Base-by-base conservation (phyloP, 2,888 invertebrate species). In the Cosmorhoe ocellata region DNA sequence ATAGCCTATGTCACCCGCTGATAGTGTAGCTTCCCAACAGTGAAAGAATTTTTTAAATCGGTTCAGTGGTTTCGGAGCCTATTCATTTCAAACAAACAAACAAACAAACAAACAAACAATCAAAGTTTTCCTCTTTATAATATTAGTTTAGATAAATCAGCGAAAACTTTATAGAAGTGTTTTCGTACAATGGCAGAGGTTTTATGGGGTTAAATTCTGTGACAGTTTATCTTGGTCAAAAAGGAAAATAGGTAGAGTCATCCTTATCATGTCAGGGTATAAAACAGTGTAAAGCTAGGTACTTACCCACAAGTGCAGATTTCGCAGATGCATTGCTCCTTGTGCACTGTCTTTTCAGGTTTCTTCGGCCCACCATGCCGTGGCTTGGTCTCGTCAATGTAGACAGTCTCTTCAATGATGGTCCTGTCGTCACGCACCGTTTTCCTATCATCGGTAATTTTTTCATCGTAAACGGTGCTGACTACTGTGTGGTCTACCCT, bases 281-380 rank as follows among this genome's bases (percentile, higher is more conserved):
- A 11, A 39, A n/a, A 18, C 13, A 47, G n/a, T 34, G 10, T 28
- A 39, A 39, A 24, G 22, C 27, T 32, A 45, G 3, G 9, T 40
- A 93, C 95, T 94, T 84, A 97, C 97, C 97, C 97, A 89, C 97
- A 97, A 72, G 96, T 97, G 81, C 97, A 97, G 58, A 97, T 94
- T 89, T 97, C 96, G 78, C 97, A 97, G 71, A 97, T 96, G 80
- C 97, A 97, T 81, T 95, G 95, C 74, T 96, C 96, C 75, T 94
- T 95, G 61, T 88, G 80, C 36, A 78, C 69, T 44, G 62, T 64
- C 59, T 83, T 84, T 61, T 87, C 84, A 46, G 87, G 84, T 76
- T 82, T 85, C 72, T 76, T 89, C 58, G 89, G 88, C 59, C 89
- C 88, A 58, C 78, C 83, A 37, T 71, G 75, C 61, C 73, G 79